Evolutionary conservation across 2,797 vertebrate species (phyloP).

Genomic region (Macropodus opercularis): DNA sequence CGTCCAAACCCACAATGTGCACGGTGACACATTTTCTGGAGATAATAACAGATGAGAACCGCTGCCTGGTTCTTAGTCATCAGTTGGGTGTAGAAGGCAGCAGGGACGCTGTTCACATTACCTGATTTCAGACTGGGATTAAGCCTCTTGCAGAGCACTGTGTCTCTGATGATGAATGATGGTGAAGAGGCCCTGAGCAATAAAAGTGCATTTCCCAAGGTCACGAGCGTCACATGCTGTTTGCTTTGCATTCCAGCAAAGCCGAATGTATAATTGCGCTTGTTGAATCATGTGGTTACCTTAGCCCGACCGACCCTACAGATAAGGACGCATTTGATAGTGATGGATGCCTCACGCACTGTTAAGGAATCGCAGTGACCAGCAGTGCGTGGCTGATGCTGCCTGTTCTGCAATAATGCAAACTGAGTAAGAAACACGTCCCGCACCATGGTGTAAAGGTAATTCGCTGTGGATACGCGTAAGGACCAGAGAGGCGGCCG

Average conservation of each 20-base stretch:
- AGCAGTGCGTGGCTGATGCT: constrained; percentile 13
- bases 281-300: constrained; percentile 1
- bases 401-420: constrained; percentile 30
- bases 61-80: constrained; percentile 28
- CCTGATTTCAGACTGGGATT: constrained; percentile 37
- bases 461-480: constrained; percentile 31
- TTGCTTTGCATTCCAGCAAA: constrained; percentile 40
- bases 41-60: constrained; percentile 31
- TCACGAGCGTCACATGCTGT: constrained; percentile 50
- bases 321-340: background rate
- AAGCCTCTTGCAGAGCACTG: constrained; percentile 24
- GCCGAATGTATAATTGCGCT: constrained; percentile 17
- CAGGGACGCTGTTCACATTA: constrained; percentile 25
- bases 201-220: constrained; percentile 73
- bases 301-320: constrained; percentile 11
- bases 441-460: constrained; percentile 9
- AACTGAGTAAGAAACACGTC: constrained; percentile 25
- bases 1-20: background rate
- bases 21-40: constrained; percentile 19
- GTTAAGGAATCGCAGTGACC: background rate
- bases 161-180: constrained; percentile 49
- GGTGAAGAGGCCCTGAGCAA: constrained; percentile 59
- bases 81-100: constrained; percentile 11
- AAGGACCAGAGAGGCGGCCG: constrained; percentile 14
- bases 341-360: constrained; percentile 30